Base-by-base conservation (phyloP, 2,888 invertebrate species). In the Neoitamus cyanurus region DNA sequence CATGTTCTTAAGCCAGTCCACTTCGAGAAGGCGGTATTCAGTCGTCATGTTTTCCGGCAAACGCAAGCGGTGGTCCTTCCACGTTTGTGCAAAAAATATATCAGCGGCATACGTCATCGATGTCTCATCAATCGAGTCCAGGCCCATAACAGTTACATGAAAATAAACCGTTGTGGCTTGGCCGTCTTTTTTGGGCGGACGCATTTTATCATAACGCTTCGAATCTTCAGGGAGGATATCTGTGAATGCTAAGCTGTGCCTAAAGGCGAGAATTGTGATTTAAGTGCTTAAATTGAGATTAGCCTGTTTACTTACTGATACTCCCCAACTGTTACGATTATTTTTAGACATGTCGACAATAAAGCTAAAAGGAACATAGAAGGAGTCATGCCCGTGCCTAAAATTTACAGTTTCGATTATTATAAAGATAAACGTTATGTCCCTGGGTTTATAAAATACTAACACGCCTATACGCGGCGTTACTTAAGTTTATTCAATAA, bases 81-180 rank as follows among this genome's bases (percentile, higher is more conserved):
- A 98, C 2, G 96, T 96, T 92, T 97, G 97, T 11, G 97, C 97
- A 90, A 97, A 97, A 91, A 97, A 97, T 89, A 97, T 97, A 89
- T 97, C 97, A 0, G 97, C 97, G 1, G 96, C 97, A 88, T 97
- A 97, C 0, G 97, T 97, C 98, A 98, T 98, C 3, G 97, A 97
- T 88, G 96, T 97, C 91, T 98, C 98, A 89, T 98, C 98, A 87
- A 98, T 98, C 48, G 98, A 98, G 92, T 98, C 98, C 86, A 98
- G 92, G 0, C 98, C 98, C 97, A 98, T 97, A 48, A 97, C 97
- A 0, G 97, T 97, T 42, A 97, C 97, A 89, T 97, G 97, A 91
- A 97, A 97, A 90, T 95, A 95, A 36, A 98, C 97, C 6, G 94
- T 95, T 1, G 97, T 97, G 0, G 97, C 96, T 89, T 96, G 95